These are phyloP conservation scores for Neodiprion lecontei DNA, from an alignment of 1,140 invertebrate species.

Conservation along the genomic window DNA sequence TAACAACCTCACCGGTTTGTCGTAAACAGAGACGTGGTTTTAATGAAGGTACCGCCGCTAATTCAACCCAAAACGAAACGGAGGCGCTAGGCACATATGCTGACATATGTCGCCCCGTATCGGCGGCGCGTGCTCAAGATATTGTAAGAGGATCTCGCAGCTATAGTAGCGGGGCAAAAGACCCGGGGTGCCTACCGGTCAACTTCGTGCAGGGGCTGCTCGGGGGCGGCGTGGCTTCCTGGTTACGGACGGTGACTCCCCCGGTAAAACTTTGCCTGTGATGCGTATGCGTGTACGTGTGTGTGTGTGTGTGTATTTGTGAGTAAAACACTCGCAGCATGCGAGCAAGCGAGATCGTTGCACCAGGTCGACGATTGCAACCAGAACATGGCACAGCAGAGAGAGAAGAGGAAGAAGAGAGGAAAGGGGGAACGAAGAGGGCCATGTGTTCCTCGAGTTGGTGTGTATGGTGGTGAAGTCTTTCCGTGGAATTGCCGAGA, in stretches of 20 bases:
- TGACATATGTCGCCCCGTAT: background rate
- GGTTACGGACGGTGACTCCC: constrained; percentile 6
- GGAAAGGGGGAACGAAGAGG: background rate
- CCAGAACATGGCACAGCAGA: constrained; percentile 8
- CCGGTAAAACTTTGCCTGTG: background rate
- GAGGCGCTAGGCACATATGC: background rate
- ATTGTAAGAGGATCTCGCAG: background rate
- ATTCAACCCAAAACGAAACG: background rate
- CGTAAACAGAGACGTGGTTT: no score
- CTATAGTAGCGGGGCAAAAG: background rate
- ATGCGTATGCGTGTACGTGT: background rate
- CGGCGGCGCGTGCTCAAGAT: background rate
- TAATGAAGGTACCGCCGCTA: background rate
- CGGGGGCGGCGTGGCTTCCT: constrained; percentile 1
- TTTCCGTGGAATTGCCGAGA: background rate
- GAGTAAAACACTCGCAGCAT: constrained; percentile 12
- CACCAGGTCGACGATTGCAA: constrained; percentile 7
- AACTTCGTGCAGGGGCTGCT: constrained; percentile 16
- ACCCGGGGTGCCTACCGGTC: background rate
- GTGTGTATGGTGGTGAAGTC: background rate
- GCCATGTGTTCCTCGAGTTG: constrained; percentile 13
- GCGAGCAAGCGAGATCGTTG: constrained; percentile 12
- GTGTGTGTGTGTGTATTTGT: no score
- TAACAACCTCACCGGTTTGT: no score
- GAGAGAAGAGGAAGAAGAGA: constrained; percentile 1